Conservation (phyloP, 2,797 vertebrate species). For the Poecilia wingei region DNA sequence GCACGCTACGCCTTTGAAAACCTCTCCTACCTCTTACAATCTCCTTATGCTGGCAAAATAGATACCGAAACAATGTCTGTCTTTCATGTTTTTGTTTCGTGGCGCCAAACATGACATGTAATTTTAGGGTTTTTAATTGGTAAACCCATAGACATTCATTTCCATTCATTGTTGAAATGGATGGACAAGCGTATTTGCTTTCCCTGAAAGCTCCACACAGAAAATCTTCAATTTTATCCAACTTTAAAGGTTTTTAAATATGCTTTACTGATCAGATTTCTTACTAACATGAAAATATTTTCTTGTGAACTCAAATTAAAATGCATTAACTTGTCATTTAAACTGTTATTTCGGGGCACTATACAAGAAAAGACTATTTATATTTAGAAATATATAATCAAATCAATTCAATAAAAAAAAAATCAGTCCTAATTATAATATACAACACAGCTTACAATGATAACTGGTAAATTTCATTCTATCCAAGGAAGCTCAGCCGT, state of each 20-base stretch:
- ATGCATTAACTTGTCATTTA: background rate
- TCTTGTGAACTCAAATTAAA: background rate
- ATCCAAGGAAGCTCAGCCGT: background rate
- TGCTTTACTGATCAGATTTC: background rate
- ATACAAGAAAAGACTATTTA: background rate
- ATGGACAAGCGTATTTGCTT: background rate
- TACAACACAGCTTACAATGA: background rate
- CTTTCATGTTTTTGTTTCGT: constrained; percentile 26
- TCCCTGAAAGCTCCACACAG: background rate
- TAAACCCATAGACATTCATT: background rate
- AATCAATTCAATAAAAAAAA: background rate
- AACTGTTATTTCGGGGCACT: background rate
- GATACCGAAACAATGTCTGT: background rate
- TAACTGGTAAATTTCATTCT: background rate
- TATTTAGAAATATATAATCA: background rate
- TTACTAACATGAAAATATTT: background rate
- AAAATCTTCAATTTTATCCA: background rate
- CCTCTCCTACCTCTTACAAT: constrained; percentile 35
- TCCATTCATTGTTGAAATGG: background rate
- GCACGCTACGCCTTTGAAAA: constrained; percentile 8
- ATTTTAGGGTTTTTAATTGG: background rate
- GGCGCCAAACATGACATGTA: constrained; percentile 30
- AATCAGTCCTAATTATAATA: background rate
- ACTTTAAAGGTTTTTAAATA: background rate
- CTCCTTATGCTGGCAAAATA: constrained; percentile 28